Percentiles rank a stretch among this genome's conserved stretches.
Evolutionary conservation across 2,888 invertebrate species (phyloP).

Genomic region (Tetanocera ferruginea): DNA sequence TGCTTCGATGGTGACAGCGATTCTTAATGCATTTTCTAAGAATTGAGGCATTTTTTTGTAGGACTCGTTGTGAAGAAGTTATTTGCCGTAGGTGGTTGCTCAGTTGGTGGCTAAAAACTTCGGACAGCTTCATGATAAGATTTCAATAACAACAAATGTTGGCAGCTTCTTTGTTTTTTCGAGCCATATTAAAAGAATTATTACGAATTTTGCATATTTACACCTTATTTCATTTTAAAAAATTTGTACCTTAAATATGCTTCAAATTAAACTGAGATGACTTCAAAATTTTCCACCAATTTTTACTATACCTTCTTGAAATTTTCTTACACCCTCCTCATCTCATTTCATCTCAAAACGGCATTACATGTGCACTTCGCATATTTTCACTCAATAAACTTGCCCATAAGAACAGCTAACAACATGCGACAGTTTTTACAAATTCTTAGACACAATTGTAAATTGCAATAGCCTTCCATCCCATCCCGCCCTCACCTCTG

Average conservation of each 20-base stretch:
- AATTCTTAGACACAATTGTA: conserved; percentile 52
- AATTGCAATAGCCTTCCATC: neutral
- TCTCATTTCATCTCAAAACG: neutral
- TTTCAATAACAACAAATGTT: too few species aligned
- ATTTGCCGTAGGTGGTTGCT: neutral
- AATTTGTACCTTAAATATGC: too few species aligned
- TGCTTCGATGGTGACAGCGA: neutral
- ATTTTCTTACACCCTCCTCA: neutral
- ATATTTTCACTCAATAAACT: neutral
- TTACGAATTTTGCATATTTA: too few species aligned
- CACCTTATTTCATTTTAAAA: too few species aligned
- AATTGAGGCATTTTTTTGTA: neutral
- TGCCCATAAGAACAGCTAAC: conserved; percentile 53
- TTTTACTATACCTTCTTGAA: too few species aligned
- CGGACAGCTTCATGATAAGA: too few species aligned
- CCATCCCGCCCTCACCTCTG: neutral
- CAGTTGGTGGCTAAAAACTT: neutral
- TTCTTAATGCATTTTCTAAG: neutral
- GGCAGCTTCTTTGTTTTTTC: too few species aligned
- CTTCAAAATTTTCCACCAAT: too few species aligned
- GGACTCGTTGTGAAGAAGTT: neutral
- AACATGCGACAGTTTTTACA: conserved; percentile 65
- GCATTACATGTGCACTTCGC: neutral
- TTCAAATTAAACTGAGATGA: too few species aligned
- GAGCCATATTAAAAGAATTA: too few species aligned